phyloP scores from a whole-genome alignment of 2,113 vertebrate species.

The Sminthopsis crassicaudata region DNA sequence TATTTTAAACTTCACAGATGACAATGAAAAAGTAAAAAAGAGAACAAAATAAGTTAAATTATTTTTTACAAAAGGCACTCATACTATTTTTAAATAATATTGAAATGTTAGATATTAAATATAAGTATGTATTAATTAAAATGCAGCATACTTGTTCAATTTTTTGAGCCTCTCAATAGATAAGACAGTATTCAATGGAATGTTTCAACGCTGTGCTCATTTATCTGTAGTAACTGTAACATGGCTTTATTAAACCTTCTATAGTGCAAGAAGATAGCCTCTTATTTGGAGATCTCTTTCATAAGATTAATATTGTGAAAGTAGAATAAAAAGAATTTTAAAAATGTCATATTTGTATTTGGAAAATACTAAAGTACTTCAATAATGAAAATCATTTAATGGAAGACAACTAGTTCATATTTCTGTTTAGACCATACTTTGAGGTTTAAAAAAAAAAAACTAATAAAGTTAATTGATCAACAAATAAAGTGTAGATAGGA shows the following conservation, averaged over 20 bases:
- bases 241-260: neutral
- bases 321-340: neutral
- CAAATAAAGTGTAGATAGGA: fast-evolving
- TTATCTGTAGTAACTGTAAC: neutral
- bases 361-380: neutral
- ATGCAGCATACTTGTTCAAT: neutral
- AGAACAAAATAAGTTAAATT: neutral
- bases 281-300: neutral
- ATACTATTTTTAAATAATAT: neutral
- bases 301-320: neutral
- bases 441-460: neutral
- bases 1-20: neutral
- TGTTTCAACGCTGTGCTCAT: neutral
- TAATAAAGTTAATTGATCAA: fast-evolving
- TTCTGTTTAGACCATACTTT: neutral
- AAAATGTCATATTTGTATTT: neutral
- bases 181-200: neutral
- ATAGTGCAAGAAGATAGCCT: neutral
- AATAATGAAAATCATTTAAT: neutral
- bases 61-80: neutral
- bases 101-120: too few relatives aligned
- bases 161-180: neutral
- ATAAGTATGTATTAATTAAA: neutral
- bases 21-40: neutral
- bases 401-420: neutral